A percentile compares a stretch with the other conserved stretches of the same genome.
Evolutionary conservation across 2,797 vertebrate species (phyloP).

Genomic region (Tenualosa ilisha): DNA sequence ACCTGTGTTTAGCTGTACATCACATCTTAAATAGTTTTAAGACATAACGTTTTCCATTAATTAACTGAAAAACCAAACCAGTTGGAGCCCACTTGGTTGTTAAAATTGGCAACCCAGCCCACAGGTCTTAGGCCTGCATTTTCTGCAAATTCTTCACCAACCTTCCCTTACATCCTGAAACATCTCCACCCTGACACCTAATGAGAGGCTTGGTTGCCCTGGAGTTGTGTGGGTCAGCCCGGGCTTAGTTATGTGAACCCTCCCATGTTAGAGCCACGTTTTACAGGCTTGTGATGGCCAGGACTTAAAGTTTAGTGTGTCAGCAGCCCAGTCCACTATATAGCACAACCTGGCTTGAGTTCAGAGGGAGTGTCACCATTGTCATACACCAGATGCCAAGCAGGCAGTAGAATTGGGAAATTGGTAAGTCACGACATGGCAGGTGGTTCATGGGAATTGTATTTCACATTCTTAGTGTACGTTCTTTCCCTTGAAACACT

Average conservation of each 20-base stretch:
- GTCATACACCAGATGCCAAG: not conserved
- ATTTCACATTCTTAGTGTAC: conserved; percentile 25
- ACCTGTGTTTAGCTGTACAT: not conserved
- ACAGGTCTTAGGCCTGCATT: not conserved
- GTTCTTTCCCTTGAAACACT: not conserved
- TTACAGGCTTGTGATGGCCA: not conserved
- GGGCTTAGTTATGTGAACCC: not conserved
- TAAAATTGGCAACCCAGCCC: not conserved
- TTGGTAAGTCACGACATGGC: not conserved
- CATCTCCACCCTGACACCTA: not conserved
- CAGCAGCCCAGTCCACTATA: not conserved
- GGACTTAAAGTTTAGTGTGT: not conserved
- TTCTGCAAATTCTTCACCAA: not conserved
- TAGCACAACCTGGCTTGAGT: not conserved
- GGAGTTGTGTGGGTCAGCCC: not conserved
- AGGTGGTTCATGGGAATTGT: conserved; percentile 17
- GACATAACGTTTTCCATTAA: not conserved
- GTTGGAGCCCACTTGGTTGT: not conserved
- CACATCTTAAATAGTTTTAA: not conserved
- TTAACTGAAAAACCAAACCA: not conserved
- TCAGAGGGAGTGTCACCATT: not conserved
- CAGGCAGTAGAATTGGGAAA: not conserved
- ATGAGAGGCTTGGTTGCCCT: not conserved
- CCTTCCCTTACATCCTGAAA: not conserved
- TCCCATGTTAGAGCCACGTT: not conserved